phyloP scores from a whole-genome alignment of 2,888 invertebrate species.

The Drosophila merina region DNA sequence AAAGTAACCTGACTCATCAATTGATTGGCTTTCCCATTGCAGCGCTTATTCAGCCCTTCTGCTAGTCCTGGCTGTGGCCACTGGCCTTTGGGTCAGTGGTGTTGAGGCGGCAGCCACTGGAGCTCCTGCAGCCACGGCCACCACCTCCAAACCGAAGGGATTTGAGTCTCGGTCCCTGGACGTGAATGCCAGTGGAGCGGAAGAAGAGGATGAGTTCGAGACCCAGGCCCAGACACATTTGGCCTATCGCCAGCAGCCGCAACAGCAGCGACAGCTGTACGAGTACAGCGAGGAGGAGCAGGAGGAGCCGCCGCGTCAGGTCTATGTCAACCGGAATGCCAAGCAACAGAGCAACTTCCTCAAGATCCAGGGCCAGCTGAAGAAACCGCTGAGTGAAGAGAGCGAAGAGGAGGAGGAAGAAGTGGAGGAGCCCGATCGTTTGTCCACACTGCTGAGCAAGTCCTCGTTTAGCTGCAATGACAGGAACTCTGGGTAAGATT shows the following conservation, averaged over 20 bases:
- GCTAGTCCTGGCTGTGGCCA: slow-evolving; percentile 75
- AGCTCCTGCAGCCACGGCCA: slow-evolving; percentile 69
- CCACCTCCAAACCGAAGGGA: slow-evolving; percentile 80
- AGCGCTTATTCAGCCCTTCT: slow-evolving; percentile 70
- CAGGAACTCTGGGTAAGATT: slow-evolving; percentile 89
- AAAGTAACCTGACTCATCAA: slow-evolving; percentile 52
- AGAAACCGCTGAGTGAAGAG: slow-evolving; percentile 85
- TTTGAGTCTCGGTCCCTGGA: slow-evolving; percentile 80
- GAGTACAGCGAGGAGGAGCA: slow-evolving; percentile 83
- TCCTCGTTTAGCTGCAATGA: slow-evolving; percentile 92
- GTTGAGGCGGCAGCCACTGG: slow-evolving; percentile 68
- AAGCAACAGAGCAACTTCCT: slow-evolving; percentile 80
- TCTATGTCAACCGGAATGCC: slow-evolving; percentile 77
- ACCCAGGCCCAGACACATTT: slow-evolving; percentile 83
- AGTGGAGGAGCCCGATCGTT: slow-evolving; percentile 93
- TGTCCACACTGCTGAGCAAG: slow-evolving; percentile 90
- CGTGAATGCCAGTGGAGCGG: slow-evolving; percentile 64
- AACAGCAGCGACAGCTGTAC: slow-evolving; percentile 69
- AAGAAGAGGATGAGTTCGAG: slow-evolving; percentile 81
- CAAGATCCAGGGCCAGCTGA: slow-evolving; percentile 60
- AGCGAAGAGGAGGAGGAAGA: slow-evolving; percentile 90
- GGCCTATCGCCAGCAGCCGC: slow-evolving; percentile 77
- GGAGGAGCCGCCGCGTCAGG: slow-evolving; percentile 81
- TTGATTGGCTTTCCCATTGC: slow-evolving; percentile 35
- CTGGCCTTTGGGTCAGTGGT: slow-evolving; percentile 66